Percentiles rank a stretch among this genome's conserved stretches.
These are phyloP conservation scores for Ferdinandea cuprea DNA, from an alignment of 2,888 invertebrate species.

Conservation along the genomic window DNA sequence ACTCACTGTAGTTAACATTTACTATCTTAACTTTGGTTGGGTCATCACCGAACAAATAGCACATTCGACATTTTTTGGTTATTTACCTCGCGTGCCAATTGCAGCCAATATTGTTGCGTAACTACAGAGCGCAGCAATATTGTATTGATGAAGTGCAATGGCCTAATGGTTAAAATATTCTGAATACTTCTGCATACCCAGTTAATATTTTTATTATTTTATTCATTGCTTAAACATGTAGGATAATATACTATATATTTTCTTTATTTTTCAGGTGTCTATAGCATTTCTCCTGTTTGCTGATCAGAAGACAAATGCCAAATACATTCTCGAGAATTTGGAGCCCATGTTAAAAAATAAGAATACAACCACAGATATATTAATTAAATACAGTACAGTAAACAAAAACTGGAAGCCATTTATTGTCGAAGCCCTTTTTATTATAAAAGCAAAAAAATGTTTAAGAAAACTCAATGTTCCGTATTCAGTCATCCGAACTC, in stretches of 20 bases:
- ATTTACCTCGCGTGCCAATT: too few relatives aligned
- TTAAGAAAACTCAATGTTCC: conserved; percentile 82
- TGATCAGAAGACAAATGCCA: conserved; percentile 76
- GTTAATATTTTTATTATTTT: too few relatives aligned
- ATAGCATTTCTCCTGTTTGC: conserved; percentile 80
- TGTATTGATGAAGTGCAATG: too few relatives aligned
- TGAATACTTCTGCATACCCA: too few relatives aligned
- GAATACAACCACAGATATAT: conserved; percentile 67
- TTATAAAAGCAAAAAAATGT: conserved; percentile 82
- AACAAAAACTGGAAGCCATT: conserved; percentile 82
- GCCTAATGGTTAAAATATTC: too few relatives aligned
- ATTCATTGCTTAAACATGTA: too few relatives aligned
- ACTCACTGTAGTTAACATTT: too few relatives aligned
- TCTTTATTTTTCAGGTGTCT: conserved; percentile 77
- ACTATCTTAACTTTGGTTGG: too few relatives aligned
- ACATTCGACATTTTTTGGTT: too few relatives aligned
- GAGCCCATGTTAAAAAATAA: conserved; percentile 74
- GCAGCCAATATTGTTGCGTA: too few relatives aligned
- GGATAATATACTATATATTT: conserved; percentile 14
- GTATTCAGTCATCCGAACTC: conserved; percentile 77
- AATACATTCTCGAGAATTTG: conserved; percentile 79
- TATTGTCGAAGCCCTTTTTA: conserved; percentile 84
- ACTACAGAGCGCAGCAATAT: too few relatives aligned
- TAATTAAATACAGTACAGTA: conserved; percentile 78
- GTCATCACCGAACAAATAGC: too few relatives aligned